A percentile compares a stretch with the other conserved stretches of the same genome.
phyloP scores from a whole-genome alignment of 2,113 vertebrate species.

The Rafetus swinhoei region DNA sequence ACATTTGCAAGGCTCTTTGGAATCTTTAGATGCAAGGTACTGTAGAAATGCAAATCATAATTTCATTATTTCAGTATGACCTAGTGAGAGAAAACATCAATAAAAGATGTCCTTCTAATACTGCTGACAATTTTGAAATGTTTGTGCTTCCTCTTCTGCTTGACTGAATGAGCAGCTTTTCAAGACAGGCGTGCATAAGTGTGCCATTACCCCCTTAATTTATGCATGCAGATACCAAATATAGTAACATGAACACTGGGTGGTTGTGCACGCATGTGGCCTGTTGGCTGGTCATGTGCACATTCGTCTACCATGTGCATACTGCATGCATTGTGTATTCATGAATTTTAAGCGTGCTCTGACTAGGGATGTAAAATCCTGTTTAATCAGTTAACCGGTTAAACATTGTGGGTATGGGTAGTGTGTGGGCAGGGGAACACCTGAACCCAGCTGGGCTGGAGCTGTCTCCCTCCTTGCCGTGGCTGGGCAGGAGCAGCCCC shows the following conservation, averaged over 20 bases:
- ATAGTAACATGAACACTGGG: background rate
- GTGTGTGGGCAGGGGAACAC: no score
- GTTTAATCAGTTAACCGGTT: no score
- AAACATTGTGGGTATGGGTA: no score
- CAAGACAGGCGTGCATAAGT: background rate
- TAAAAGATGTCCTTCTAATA: background rate
- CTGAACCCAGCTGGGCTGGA: no score
- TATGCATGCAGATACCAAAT: background rate
- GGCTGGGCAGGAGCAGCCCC: no score
- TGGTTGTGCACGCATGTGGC: background rate
- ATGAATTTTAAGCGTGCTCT: background rate
- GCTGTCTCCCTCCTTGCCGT: no score
- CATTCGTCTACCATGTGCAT: background rate
- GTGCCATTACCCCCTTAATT: conserved; percentile 4
- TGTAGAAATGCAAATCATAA: conserved; percentile 39
- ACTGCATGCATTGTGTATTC: background rate
- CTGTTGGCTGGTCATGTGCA: background rate
- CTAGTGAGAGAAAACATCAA: conserved; percentile 36
- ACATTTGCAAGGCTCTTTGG: background rate
- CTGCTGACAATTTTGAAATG: background rate
- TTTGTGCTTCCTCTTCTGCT: background rate
- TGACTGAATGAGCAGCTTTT: background rate
- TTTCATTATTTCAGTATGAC: background rate
- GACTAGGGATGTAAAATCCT: background rate
- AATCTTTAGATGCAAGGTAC: conserved; percentile 1